Evolutionary conservation across 1,140 invertebrate species (phyloP).

Genomic region (Pteromalus puparum): DNA sequence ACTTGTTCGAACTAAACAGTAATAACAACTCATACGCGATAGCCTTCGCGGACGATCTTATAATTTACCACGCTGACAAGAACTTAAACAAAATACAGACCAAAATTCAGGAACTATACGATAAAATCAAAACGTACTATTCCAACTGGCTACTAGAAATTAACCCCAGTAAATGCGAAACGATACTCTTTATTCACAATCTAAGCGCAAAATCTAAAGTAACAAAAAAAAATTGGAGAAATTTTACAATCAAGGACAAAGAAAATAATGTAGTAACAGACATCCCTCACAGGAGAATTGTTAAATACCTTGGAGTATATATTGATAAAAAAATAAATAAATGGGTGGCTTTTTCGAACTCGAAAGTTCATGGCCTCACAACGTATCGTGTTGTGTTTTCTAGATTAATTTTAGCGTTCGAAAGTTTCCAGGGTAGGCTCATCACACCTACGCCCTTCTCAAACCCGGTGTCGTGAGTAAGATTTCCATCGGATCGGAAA

Average conservation of each 20-base stretch:
- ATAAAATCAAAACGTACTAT: slow-evolving; percentile 20
- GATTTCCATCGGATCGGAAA: too few relatives aligned
- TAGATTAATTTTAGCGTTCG: too few relatives aligned
- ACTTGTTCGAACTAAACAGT: background rate
- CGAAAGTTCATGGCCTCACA: too few relatives aligned
- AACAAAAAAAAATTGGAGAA: slow-evolving; percentile 35
- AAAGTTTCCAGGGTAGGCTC: too few relatives aligned
- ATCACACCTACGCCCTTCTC: too few relatives aligned
- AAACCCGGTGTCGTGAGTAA: too few relatives aligned
- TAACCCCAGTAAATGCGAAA: slow-evolving; percentile 47
- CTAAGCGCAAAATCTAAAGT: background rate
- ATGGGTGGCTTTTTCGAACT: too few relatives aligned
- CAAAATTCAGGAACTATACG: slow-evolving; percentile 11
- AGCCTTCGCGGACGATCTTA: slow-evolving; percentile 49
- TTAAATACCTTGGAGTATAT: slow-evolving; percentile 39
- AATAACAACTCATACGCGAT: background rate
- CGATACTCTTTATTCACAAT: slow-evolving; percentile 35
- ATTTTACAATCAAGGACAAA: background rate
- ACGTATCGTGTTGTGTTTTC: too few relatives aligned
- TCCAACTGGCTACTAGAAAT: slow-evolving; percentile 29
- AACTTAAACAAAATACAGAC: background rate
- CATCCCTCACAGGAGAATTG: slow-evolving; percentile 24
- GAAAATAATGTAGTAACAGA: background rate
- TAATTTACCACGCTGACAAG: slow-evolving; percentile 32
- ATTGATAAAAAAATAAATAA: too few relatives aligned